Base-by-base conservation (phyloP, 2,113 vertebrate genomes). In the Mandrillus leucophaeus region DNA sequence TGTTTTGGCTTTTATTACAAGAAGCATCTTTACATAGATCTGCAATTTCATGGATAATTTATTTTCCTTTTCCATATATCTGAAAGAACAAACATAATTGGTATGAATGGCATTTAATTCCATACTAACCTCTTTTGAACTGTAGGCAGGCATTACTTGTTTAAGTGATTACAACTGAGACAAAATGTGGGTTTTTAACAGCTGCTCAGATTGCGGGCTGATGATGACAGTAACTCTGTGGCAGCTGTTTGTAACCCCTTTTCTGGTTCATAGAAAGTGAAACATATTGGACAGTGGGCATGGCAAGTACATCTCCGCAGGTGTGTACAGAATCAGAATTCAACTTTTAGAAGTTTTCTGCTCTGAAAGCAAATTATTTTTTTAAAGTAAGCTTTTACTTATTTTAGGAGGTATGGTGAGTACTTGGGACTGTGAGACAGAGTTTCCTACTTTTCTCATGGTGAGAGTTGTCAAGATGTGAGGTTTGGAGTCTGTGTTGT, bases 1-100 rank as follows among this genome's bases (percentile, higher is more conserved):
- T 52, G 23, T 17, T 57, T 50, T 35, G 32, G 12, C 57, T 96
- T 92, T 80, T 91, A 91, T 35, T 76, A 59, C 12, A 80, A 64
- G 40, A 80, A 52, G 25, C 27, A 79, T 88, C 55, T 82, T 32
- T 35, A 6, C n/a, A 80, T 11, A 27, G 17, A 55, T 76, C n/a
- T 96, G 14, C 30, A 59, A 43, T 66, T 91, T 84, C 40, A 82
- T 40, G 32, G 38, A 48, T 20, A 11, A 50, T 48, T 81, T 43
- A 3, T 13, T 82, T 93, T 64, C 45, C 16, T n/a, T 72, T 72
- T 48, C 40, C 35, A 48, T 8, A 40, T 18, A 85, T 43, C 35
- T 35, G 48, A 90, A 85, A 43, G 50, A 83, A 70, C 92, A 23
- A 70, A 68, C 55, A 64, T 27, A 84, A 76, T 32, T 14, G n/a